phyloP scores from a whole-genome alignment of 1,140 invertebrate genomes.

The Platyura marginata region DNA sequence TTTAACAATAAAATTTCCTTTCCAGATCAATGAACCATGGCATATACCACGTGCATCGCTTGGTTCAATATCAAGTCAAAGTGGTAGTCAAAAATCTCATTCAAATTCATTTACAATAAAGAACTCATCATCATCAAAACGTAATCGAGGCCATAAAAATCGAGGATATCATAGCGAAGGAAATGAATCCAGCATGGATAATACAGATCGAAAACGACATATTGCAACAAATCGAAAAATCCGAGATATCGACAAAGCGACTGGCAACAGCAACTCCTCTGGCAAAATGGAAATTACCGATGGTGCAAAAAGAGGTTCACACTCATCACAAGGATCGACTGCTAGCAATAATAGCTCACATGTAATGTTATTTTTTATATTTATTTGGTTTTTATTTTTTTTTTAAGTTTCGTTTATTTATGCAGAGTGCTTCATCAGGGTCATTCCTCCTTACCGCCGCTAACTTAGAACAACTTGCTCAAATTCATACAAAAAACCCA shows the following conservation, averaged over 20 bases:
- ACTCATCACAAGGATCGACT: constrained; percentile 53
- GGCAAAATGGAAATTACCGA: not conserved
- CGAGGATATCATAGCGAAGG: constrained; percentile 4
- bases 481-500: constrained; percentile 34
- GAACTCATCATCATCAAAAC: constrained; percentile 6
- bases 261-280: too few relatives aligned
- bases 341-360: constrained; percentile 58
- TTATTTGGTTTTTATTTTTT: not conserved
- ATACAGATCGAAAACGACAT: not conserved
- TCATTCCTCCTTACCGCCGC: constrained; percentile 56
- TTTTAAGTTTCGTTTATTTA: constrained; percentile 12
- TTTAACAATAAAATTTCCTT: too few relatives aligned
- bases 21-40: constrained; percentile 43
- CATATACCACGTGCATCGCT: constrained; percentile 60
- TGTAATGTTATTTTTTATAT: constrained; percentile 28
- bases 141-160: constrained; percentile 3
- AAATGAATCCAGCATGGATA: constrained; percentile 4
- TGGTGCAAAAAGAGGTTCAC: constrained; percentile 32
- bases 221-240: not conserved
- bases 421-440: constrained; percentile 58
- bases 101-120: constrained; percentile 12
- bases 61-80: constrained; percentile 39
- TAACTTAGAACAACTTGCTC: constrained; percentile 43
- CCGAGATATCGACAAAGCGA: not conserved
- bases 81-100: constrained; percentile 23